These are phyloP conservation scores for Tangara arthus DNA, from an alignment of 2,797 vertebrate genomes.

Conservation along the genomic window DNA sequence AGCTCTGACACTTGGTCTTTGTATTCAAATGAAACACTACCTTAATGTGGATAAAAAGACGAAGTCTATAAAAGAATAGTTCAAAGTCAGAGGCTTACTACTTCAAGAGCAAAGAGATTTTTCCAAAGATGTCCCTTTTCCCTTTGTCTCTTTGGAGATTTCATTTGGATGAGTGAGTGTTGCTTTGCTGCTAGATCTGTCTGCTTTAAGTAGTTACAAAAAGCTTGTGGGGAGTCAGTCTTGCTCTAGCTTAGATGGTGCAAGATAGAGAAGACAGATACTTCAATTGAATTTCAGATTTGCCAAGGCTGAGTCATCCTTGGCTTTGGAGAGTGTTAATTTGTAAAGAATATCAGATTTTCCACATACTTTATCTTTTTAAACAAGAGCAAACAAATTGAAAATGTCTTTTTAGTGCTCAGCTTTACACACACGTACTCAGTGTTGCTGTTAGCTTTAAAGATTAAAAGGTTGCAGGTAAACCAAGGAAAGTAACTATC, in stretches of 20 bases:
- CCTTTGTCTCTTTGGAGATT: not conserved
- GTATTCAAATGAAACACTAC: not conserved
- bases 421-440: rapidly evolving
- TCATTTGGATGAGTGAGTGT: not conserved
- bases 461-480: not conserved
- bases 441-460: not conserved
- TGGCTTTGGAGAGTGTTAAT: not conserved
- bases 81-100: not conserved
- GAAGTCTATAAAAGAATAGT: not conserved
- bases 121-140: not conserved
- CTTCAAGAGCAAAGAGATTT: not conserved
- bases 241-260: not conserved
- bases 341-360: not conserved
- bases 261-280: not conserved
- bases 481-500: not conserved
- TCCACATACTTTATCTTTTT: not conserved
- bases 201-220: not conserved
- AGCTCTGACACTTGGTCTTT: not conserved
- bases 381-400: not conserved
- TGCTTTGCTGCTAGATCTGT: not conserved
- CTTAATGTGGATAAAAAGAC: not conserved
- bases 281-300: not conserved
- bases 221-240: not conserved
- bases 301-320: not conserved
- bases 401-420: not conserved